Evolutionary conservation across 2,888 invertebrate species (phyloP).

Genomic region (Geotrupes spiniger): DNA sequence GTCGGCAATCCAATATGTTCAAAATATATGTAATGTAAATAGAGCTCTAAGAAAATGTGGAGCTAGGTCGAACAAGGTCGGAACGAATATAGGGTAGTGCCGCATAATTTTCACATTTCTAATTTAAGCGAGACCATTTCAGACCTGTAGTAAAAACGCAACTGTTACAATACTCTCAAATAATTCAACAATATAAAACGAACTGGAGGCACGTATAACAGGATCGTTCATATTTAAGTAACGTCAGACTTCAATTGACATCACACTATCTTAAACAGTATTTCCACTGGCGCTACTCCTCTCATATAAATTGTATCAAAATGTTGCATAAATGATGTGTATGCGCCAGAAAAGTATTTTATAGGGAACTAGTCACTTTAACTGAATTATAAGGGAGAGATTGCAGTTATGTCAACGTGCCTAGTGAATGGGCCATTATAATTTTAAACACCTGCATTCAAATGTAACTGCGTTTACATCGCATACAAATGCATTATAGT

Average conservation of each 20-base stretch:
- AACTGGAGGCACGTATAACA: neutral
- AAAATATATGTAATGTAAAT: too few species aligned
- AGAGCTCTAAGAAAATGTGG: neutral
- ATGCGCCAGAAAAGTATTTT: neutral
- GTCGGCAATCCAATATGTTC: too few species aligned
- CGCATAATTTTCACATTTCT: conserved; percentile 2
- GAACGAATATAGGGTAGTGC: conserved; percentile 4
- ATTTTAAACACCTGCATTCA: too few species aligned
- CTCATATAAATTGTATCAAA: conserved; percentile 7
- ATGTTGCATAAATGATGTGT: conserved; percentile 1
- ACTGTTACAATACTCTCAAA: neutral
- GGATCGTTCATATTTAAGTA: conserved; percentile 1
- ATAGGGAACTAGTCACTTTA: neutral
- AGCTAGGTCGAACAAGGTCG: conserved; percentile 2
- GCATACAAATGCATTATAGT: too few species aligned
- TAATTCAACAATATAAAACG: neutral
- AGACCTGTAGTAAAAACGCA: neutral
- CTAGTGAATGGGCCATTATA: neutral
- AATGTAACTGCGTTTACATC: too few species aligned
- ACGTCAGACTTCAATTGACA: neutral
- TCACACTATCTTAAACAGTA: neutral
- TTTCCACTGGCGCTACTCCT: neutral
- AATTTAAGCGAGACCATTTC: conserved; percentile 4
- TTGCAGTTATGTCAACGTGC: neutral
- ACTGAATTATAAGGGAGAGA: neutral